These are phyloP conservation scores for Neria commutata DNA, from an alignment of 2,888 invertebrate species.

Conservation along the genomic window DNA sequence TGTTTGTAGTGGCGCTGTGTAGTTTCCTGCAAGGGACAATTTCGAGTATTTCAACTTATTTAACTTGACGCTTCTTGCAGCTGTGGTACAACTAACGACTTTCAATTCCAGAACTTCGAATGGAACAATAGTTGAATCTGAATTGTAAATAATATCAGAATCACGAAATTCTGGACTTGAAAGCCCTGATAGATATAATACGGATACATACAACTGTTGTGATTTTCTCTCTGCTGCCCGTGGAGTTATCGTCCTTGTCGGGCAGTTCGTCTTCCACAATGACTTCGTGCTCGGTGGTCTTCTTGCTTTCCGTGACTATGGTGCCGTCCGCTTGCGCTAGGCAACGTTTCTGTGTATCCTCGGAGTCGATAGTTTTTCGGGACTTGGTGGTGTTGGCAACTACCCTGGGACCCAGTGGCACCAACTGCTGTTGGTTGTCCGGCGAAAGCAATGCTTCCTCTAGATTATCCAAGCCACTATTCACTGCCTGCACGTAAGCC, in stretches of 20 bases:
- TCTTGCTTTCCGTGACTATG: conserved; percentile 83
- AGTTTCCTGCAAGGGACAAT: conserved; percentile 59
- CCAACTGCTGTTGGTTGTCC: conserved; percentile 69
- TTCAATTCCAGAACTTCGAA: not conserved
- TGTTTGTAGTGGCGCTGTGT: conserved; percentile 73
- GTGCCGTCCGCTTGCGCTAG: conserved; percentile 82
- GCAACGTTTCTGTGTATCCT: conserved; percentile 79
- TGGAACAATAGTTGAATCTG: not conserved
- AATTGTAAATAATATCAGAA: not conserved
- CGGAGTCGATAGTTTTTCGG: conserved; percentile 83
- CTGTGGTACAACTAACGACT: too few species aligned
- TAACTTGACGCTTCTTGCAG: not conserved
- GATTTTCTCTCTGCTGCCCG: conserved; percentile 54
- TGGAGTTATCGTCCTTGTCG: conserved; percentile 65
- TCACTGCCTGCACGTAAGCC: conserved; percentile 78
- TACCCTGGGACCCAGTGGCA: conserved; percentile 73
- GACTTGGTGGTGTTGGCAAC: conserved; percentile 78
- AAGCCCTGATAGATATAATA: not conserved
- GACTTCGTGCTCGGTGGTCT: conserved; percentile 84
- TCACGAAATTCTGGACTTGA: not conserved
- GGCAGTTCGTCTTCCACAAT: conserved; percentile 80
- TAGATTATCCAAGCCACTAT: conserved; percentile 70
- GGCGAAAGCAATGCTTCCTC: conserved; percentile 72
- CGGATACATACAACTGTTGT: conserved; percentile 51
- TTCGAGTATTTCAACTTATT: not conserved